Evolutionary conservation across 2,113 vertebrate species (phyloP), one percentile per base, ranked within the genome.

Genomic region (Pseudorasbora parva): DNA sequence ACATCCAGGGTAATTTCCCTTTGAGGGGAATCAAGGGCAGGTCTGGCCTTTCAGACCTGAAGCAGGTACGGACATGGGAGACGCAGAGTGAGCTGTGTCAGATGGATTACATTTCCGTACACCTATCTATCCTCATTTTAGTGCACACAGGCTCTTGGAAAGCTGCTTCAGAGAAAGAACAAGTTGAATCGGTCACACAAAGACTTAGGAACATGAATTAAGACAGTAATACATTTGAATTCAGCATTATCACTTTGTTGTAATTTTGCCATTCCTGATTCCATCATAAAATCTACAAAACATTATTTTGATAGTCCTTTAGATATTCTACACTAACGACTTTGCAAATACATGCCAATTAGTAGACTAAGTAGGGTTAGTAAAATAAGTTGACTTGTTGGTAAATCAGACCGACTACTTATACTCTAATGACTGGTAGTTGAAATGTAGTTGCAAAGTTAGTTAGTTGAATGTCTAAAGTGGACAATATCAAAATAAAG

Each of bases 91-190:
- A 87, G 84, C 82, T 88, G 82, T 75, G 89, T 90, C 88, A 88
- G 78, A 82, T 17, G 87, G 89, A 94, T 92, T 92, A 82, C 86
- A 89, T 92, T 91, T 66, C 75, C 47, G 87, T 85, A 14, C 91
- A 45, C 85, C 88, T 88, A 92, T 93, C 91, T 85, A 89, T 94
- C 89, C 92, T 92, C 88, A 89, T 93, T 92, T 86, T 89, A 88
- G 85, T 88, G 89, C 91, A 85, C 88, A 89, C 84, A 64, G 90
- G 90, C 87, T 88, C 21, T 25, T 83, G 90, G 87, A 88, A 90
- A 91, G 49, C 17, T 8, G 3, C 56, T 76, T 74, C 8, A 15
- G 21, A n/a, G 33, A 71, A 19, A 33, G 9, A 7, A 37, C 56
- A 11, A 43, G 66, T 12, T 71, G 5, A 71, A 12, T 43, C 2